A percentile compares a stretch with the other conserved stretches of the same genome.
Conservation (phyloP, 2,888 invertebrate genomes). For the Stenodema calcarata region DNA sequence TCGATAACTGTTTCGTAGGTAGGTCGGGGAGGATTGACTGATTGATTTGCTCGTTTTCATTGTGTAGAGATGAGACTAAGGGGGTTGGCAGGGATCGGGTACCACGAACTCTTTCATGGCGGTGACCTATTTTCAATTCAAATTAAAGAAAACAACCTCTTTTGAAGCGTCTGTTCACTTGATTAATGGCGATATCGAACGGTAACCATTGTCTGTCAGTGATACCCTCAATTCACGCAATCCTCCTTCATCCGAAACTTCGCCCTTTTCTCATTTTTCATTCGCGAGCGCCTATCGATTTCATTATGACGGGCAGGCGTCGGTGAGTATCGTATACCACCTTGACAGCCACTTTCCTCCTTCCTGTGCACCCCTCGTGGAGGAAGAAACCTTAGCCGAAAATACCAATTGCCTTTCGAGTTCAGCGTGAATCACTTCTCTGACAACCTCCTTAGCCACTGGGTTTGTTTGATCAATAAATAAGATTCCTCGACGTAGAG, state of each 20-base stretch:
- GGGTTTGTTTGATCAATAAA: slow-evolving; percentile 31
- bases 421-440: background rate
- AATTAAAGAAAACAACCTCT: background rate
- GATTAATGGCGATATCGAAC: background rate
- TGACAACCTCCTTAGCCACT: slow-evolving; percentile 24
- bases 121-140: background rate
- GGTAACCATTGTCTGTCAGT: background rate
- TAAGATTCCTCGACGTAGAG: background rate
- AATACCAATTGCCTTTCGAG: background rate
- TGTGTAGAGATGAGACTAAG: background rate
- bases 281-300: background rate
- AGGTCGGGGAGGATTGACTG: no score
- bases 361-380: background rate
- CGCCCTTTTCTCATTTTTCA: background rate
- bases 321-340: background rate
- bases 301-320: background rate
- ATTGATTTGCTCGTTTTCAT: no score
- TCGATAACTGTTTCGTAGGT: no score
- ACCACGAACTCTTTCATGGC: background rate
- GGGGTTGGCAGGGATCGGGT: background rate
- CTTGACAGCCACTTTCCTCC: background rate
- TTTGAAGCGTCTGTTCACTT: background rate
- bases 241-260: background rate
- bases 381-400: background rate
- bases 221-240: background rate